These are phyloP conservation scores for Odocoileus hemionus DNA, from an alignment of 2,113 vertebrate genomes.

Conservation along the genomic window DNA sequence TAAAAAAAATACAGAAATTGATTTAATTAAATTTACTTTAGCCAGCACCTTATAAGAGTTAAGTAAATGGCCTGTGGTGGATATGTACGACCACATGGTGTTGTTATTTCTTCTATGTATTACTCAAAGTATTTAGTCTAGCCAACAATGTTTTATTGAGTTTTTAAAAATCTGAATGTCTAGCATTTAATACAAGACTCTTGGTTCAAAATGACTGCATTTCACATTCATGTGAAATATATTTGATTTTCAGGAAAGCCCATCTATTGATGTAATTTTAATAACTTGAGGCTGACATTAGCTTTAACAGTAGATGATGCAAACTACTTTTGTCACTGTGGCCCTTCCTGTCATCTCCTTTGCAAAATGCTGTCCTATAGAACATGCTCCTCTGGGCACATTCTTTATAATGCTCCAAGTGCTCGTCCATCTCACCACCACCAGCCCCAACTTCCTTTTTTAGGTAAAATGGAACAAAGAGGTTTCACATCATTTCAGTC, in stretches of 20 bases:
- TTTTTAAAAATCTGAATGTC: slow-evolving; percentile 24
- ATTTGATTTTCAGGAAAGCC: not conserved
- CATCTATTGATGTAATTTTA: not conserved
- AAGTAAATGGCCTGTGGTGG: slow-evolving; percentile 10
- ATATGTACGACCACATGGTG: not conserved
- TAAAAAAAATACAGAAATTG: slow-evolving; percentile 39
- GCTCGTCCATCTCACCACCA: not conserved
- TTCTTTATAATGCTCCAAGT: not conserved
- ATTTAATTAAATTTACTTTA: slow-evolving; percentile 60
- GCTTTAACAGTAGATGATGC: not conserved
- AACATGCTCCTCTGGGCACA: not conserved
- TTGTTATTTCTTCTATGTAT: not conserved
- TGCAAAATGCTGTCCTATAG: not conserved
- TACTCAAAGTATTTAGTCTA: slow-evolving; percentile 34
- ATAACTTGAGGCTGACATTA: not conserved
- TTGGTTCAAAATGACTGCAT: not conserved
- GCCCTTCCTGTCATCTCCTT: not conserved
- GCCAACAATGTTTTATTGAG: slow-evolving; percentile 31
- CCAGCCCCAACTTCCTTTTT: not conserved
- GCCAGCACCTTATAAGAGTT: slow-evolving; percentile 42
- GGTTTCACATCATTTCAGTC: not conserved
- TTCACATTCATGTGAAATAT: not conserved
- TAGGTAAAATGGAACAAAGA: not conserved
- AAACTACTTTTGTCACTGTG: not conserved
- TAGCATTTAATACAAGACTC: slow-evolving; percentile 14